Percentiles rank a stretch among this genome's conserved stretches.
phyloP scores from a whole-genome alignment of 2,797 vertebrate species.

The Xiphophorus birchmanni region DNA sequence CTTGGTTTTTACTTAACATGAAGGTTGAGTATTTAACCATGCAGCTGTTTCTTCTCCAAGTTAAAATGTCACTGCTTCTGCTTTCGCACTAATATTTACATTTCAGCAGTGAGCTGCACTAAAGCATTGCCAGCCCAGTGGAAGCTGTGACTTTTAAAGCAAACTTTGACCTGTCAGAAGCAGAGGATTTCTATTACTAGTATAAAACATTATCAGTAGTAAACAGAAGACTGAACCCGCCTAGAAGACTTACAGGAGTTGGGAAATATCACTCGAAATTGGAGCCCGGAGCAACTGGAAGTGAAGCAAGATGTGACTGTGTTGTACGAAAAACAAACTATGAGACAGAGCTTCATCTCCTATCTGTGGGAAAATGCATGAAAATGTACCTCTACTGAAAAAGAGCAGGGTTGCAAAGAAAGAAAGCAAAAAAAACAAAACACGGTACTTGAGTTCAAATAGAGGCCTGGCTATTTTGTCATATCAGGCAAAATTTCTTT shows the following conservation, averaged over 20 bases:
- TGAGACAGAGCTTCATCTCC: not conserved
- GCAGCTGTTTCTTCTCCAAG: not conserved
- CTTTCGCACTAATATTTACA: conserved; percentile 9
- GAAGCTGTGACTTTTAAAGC: not conserved
- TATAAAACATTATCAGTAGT: not conserved
- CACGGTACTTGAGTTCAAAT: not conserved
- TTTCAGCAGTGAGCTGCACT: not conserved
- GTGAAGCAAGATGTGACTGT: not conserved
- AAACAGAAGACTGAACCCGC: not conserved
- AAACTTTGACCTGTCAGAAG: not conserved
- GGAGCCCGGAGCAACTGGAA: conserved; percentile 1
- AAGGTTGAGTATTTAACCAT: not conserved
- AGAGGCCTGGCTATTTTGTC: not conserved
- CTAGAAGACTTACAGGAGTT: not conserved
- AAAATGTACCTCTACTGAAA: not conserved
- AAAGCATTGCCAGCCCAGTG: not conserved
- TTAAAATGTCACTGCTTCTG: not conserved
- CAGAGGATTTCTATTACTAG: not conserved
- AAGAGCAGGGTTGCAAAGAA: not conserved
- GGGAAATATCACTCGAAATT: not conserved
- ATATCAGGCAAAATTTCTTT: too few relatives aligned
- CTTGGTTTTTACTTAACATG: not conserved
- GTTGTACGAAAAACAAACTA: not conserved
- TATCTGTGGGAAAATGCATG: not conserved
- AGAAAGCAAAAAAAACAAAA: not conserved